Percentiles rank a stretch among this genome's conserved stretches.
Evolutionary conservation across 2,797 vertebrate genomes (phyloP).

Genomic region (Coilia nasus): DNA sequence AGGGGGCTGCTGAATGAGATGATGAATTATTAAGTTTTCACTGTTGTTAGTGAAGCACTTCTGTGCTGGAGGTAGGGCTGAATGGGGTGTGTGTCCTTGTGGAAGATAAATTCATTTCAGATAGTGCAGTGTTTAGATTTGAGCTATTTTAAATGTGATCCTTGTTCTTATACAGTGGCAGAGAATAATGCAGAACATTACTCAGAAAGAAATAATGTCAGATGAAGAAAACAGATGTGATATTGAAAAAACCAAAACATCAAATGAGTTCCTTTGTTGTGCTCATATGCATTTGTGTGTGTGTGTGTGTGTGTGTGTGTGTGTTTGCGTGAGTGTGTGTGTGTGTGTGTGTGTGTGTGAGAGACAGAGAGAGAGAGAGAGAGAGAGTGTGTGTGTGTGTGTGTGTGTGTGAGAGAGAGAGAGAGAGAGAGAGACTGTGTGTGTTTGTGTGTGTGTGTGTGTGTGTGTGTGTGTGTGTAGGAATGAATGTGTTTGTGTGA

Average conservation of each 20-base stretch:
- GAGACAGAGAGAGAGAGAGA: too few species aligned
- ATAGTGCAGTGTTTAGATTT: neutral
- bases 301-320: constrained; percentile 8
- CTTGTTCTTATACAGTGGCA: neutral
- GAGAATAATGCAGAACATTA: neutral
- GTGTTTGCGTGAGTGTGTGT: neutral
- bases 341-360: constrained; percentile 4
- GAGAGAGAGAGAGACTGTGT: neutral
- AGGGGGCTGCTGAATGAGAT: neutral
- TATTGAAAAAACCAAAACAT: neutral
- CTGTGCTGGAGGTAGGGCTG: neutral
- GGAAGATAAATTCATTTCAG: neutral
- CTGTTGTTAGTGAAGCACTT: neutral
- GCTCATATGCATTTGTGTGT: neutral
- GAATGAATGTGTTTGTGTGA: neutral
- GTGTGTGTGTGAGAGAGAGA: neutral
- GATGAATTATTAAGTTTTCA: constrained; percentile 11
- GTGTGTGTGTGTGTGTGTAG: neutral
- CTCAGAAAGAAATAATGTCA: neutral
- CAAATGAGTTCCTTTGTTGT: neutral
- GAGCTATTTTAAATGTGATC: neutral
- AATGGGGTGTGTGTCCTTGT: constrained; percentile 10
- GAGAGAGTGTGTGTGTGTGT: neutral
- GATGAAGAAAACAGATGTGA: too few species aligned
- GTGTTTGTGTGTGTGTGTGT: neutral